Evolutionary conservation across 37 sponge, comb jelly and placozoan species (phyloP), one percentile per base, ranked within the genome.

Genomic region (Cladorhizidae sp.): DNA sequence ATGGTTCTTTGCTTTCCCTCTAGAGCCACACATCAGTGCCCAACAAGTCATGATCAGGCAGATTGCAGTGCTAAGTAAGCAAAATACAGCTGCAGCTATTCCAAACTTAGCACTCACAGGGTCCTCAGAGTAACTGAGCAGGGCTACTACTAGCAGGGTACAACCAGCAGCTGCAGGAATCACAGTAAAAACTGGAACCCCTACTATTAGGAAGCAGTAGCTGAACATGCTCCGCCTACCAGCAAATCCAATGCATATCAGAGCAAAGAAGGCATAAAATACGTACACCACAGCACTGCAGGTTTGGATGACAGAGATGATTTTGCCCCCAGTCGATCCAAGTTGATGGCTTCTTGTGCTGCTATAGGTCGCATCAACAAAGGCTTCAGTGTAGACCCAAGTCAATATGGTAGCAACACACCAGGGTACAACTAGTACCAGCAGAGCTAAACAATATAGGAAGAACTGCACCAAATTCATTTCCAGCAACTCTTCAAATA

Each of bases 1-100:
- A 29, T 40, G 42, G 33, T 33, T 74, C 74, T 74, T 74, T 20
- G 36, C 74, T n/a, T 28, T 41, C 33, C 74, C 74, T 26, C 25
- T 26, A 17, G 74, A 55, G 3, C 74, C 74, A 74, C 55, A 74
- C 25, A 54, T 14, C n/a, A 74, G 55, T 45, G 74, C 74, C 20
- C 28, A 74, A 7, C 40, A 33, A 8, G 31, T 23, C 1, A 74
- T 29, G 5, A 18, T 29, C 35, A 51, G 1, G 42, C 74, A 74
- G 20, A 32, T 1, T 23, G 29, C 3, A 42, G 74, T 74, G 74
- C 74, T 74, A 15, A 33, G 37, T 7, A 74, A 32, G 49, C 74
- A 74, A 29, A 54, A 42, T 12, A 52, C 37, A 33, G 51, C 56
- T 45, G 74, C 49, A 15, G 56, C 56, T 8, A 74, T 29, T 3